A percentile compares a stretch with the other conserved stretches of the same genome.
These are phyloP conservation scores for Leptogaster cylindrica DNA, from an alignment of 2,888 invertebrate species.

Conservation along the genomic window DNA sequence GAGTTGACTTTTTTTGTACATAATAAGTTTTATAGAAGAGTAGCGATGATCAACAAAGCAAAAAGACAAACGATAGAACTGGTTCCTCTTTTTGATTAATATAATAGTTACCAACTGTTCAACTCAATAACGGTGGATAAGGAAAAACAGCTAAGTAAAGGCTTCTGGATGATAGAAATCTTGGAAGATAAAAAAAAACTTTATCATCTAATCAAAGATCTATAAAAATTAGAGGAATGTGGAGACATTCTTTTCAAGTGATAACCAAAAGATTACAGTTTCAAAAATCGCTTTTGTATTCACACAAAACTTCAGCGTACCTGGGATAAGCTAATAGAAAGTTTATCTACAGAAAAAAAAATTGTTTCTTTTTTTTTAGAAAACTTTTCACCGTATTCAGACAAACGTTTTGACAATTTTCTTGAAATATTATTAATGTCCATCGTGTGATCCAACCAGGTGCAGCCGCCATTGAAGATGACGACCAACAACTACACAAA, in stretches of 20 bases:
- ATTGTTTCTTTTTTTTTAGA: no score
- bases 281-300: no score
- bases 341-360: no score
- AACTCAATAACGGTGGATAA: constrained; percentile 36
- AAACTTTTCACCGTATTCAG: no score
- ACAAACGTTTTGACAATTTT: no score
- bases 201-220: constrained; percentile 24
- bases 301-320: no score
- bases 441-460: no score
- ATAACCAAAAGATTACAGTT: no score
- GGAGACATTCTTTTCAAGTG: background rate
- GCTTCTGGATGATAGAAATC: constrained; percentile 3
- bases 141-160: constrained; percentile 26
- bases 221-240: constrained; percentile 18
- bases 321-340: no score
- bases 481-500: no score
- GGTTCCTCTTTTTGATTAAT: constrained; percentile 6
- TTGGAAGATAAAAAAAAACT: background rate
- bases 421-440: no score
- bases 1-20: constrained; percentile 20
- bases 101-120: constrained; percentile 35
- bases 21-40: constrained; percentile 30
- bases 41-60: constrained; percentile 14
- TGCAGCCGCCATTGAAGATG: no score
- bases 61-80: background rate